Evolutionary conservation across 2,888 invertebrate species (phyloP).

Genomic region (Pterobdella sp.): DNA sequence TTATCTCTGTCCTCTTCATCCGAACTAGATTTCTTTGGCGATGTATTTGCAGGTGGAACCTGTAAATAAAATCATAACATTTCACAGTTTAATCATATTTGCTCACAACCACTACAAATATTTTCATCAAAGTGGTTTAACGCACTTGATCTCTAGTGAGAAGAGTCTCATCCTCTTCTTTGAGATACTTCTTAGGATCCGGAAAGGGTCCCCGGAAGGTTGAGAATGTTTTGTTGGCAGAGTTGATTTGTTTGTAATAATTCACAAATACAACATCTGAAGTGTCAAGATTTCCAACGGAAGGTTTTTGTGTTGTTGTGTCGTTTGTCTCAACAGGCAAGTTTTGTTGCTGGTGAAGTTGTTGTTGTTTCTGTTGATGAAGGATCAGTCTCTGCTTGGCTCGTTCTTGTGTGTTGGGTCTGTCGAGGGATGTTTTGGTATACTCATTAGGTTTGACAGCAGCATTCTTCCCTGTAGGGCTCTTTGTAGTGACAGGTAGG

Average conservation of each 20-base stretch:
- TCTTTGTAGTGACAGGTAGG: background rate
- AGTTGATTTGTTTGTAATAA: conserved; percentile 25
- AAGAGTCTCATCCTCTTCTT: conserved; percentile 12
- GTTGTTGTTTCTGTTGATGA: conserved; percentile 17
- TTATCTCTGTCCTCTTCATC: conserved; percentile 6
- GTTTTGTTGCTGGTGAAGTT: conserved; percentile 1
- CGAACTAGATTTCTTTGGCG: background rate
- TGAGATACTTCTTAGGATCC: conserved; percentile 22
- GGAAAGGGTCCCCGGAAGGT: conserved; percentile 20
- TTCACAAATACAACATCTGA: conserved; percentile 26
- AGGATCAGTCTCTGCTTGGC: conserved; percentile 6
- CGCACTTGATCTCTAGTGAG: background rate
- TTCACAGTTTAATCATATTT: background rate
- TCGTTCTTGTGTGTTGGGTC: conserved; percentile 19
- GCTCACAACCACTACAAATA: background rate
- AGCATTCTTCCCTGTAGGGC: background rate
- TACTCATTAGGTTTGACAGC: conserved; percentile 23
- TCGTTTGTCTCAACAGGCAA: background rate
- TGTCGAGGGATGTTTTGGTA: conserved; percentile 28
- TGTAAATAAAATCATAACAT: no score
- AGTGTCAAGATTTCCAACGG: background rate
- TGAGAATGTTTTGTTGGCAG: conserved; percentile 24
- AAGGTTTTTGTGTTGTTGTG: background rate
- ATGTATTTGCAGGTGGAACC: no score
- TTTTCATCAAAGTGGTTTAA: background rate